Evolutionary conservation across 2,797 vertebrate genomes (phyloP).

Genomic region (Oreortyx pictus): DNA sequence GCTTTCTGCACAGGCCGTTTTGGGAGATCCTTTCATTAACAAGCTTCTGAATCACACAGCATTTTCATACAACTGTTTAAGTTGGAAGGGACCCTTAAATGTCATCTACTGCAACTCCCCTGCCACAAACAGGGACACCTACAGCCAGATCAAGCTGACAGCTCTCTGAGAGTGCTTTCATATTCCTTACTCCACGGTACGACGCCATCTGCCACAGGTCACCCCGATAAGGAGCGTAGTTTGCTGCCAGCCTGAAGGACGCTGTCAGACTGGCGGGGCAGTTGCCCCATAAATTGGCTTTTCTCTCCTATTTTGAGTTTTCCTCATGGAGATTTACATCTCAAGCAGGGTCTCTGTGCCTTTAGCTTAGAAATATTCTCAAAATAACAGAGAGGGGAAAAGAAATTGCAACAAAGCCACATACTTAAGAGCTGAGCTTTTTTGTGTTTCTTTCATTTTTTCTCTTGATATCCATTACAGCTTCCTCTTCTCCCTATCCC

Average conservation of each 20-base stretch:
- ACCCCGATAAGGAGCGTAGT: slow-evolving; percentile 5
- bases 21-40: background rate
- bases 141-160: background rate
- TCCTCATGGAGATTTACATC: slow-evolving; percentile 26
- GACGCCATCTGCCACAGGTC: slow-evolving; percentile 30
- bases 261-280: slow-evolving; percentile 16
- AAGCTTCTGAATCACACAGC: background rate
- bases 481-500: background rate
- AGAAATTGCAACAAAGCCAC: background rate
- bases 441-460: background rate
- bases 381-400: background rate
- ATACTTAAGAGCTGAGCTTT: slow-evolving; percentile 2
- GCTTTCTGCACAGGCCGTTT: background rate
- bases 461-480: background rate
- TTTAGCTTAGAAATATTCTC: slow-evolving; percentile 13
- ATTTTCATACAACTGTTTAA: background rate
- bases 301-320: background rate
- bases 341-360: background rate
- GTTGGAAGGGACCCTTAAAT: too few relatives aligned
- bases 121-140: too few relatives aligned
- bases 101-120: too few relatives aligned
- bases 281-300: slow-evolving; percentile 11
- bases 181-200: slow-evolving; percentile 1
- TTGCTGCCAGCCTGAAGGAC: background rate
- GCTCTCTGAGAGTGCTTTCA: background rate